A percentile compares a stretch with the other conserved stretches of the same genome.
Evolutionary conservation across 2,888 invertebrate genomes (phyloP).

Genomic region (Dasypogon diadema): DNA sequence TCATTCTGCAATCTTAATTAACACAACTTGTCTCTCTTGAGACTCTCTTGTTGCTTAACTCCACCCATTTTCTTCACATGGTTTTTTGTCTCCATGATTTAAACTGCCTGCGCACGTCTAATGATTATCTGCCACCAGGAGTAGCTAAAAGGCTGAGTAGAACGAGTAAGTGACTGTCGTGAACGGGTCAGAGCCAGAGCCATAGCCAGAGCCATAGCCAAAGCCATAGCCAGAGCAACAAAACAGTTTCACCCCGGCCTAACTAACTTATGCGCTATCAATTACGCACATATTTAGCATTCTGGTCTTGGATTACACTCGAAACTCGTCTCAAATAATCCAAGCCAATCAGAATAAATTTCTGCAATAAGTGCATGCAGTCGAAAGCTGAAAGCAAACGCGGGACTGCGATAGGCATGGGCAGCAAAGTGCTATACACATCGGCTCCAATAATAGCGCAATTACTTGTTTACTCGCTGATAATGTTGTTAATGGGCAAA

Average conservation of each 20-base stretch:
- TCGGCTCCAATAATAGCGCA: constrained; percentile 53
- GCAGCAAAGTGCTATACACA: constrained; percentile 1
- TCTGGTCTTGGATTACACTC: constrained; percentile 40
- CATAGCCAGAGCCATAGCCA: not conserved
- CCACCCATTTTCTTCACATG: constrained; percentile 48
- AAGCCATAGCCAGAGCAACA: not conserved
- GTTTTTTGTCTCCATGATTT: not conserved
- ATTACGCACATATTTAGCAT: constrained; percentile 51
- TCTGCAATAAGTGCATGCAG: constrained; percentile 7
- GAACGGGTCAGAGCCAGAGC: not conserved
- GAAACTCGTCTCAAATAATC: constrained; percentile 50
- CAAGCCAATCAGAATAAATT: constrained; percentile 51
- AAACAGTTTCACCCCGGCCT: not conserved
- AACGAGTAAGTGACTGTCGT: constrained; percentile 31
- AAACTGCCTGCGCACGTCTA: constrained; percentile 23
- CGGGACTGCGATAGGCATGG: not conserved
- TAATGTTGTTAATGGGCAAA: constrained; percentile 60
- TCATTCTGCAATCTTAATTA: constrained; percentile 52
- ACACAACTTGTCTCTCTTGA: constrained; percentile 45
- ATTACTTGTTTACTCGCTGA: constrained; percentile 59
- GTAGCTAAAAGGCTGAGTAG: not conserved
- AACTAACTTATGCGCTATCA: constrained; percentile 35
- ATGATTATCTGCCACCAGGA: constrained; percentile 31
- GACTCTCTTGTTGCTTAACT: constrained; percentile 24
- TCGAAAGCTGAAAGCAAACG: not conserved